Base-by-base conservation (phyloP, 1,140 invertebrate genomes). In the Diabrotica undecimpunctata region DNA sequence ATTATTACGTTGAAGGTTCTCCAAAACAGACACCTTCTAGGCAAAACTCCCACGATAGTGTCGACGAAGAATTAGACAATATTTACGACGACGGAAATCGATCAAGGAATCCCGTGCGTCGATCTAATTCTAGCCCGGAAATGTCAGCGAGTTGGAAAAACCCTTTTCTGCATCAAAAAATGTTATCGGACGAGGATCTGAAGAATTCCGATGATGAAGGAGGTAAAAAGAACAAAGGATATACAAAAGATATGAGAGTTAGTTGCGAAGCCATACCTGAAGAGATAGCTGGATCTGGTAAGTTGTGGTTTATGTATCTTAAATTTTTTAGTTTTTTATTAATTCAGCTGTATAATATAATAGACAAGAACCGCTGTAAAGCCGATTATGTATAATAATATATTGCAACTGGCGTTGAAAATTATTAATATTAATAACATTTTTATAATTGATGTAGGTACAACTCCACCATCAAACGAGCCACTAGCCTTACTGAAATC, bases 241-340 rank as follows among this genome's bases (percentile, higher is more conserved):
- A 83, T 74, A 76, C 82, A 10, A 89, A 88, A 79, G 88, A 90
- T 77, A 87, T 88, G 83, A 85, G 90, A 74, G 90, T 92, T 5
- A 93, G 90, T 75, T 94, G 90, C 78, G 92, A 94, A 81, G 91
- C 92, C 51, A 95, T 95, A 70, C 92, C 92, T 6, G 92, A 95
- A 81, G 92, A 95, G 84, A 91, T 91, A 74, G 85, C 83, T 51
- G 87, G 84, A 25, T 79, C 83, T 78, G 83, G 84, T 65, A 83
- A 83, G 54, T 38, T 63, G 12, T 25, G 25, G 25, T 25, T 25
- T 25, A 25, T 25, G 25, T 25, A 54, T 55, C 36, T 53, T 6
- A 14, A 53, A 14, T 9, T 38, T 6, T 58, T 58, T 50, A 41
- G 4, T 59, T 10, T 53, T 62, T 13, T 58, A 58, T 57, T 14